phyloP scores from a whole-genome alignment of 2,797 vertebrate species.

The Labroides dimidiatus region DNA sequence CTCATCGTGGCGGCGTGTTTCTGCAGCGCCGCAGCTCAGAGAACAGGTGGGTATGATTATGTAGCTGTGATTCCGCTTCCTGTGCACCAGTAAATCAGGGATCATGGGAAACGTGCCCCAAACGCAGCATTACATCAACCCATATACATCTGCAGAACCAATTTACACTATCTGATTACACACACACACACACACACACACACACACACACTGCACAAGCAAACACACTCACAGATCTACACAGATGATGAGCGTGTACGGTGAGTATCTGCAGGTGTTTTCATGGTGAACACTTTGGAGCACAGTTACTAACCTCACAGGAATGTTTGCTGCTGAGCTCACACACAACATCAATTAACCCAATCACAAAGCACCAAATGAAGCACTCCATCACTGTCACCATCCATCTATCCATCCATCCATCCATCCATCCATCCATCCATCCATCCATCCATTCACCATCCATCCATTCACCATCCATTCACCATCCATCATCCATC shows the following conservation, averaged over 20 bases:
- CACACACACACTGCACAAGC: conserved; percentile 6
- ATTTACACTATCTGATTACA: background rate
- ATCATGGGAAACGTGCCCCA: background rate
- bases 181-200: conserved; percentile 3
- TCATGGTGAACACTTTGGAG: conserved; percentile 1
- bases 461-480: too few species aligned
- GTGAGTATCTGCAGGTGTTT: background rate
- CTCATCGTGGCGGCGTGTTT: conserved; percentile 68
- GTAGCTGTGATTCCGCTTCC: conserved; percentile 34
- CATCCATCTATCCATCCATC: too few species aligned
- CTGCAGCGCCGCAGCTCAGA: conserved; percentile 60
- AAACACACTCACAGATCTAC: background rate
- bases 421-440: too few species aligned
- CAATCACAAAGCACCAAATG: background rate
- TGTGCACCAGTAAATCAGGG: conserved; percentile 32
- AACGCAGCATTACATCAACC: conserved; percentile 18
- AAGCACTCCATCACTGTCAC: background rate
- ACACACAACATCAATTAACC: background rate
- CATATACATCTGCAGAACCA: background rate
- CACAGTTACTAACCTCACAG: conserved; percentile 40
- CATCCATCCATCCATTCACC: too few species aligned
- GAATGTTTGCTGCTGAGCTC: conserved; percentile 17
- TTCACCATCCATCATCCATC: too few species aligned
- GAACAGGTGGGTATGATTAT: conserved; percentile 74
- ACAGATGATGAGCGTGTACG: background rate